These are phyloP conservation scores for Lepisosteus osseus DNA, from an alignment of 2,113 vertebrate genomes.

Conservation along the genomic window DNA sequence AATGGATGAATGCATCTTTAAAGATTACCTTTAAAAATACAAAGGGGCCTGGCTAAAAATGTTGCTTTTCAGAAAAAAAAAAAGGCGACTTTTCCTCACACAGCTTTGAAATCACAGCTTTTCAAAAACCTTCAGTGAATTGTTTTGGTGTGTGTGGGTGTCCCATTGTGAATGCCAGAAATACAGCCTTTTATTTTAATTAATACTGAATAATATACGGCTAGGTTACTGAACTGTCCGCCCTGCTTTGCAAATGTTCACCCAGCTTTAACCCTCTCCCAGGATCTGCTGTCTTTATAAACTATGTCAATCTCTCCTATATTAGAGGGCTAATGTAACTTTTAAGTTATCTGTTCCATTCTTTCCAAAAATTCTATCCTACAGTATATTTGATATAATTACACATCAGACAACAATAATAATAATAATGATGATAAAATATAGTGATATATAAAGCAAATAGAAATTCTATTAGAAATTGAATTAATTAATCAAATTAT, in stretches of 20 bases:
- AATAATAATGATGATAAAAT: too few relatives aligned
- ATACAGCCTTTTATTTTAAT: constrained; percentile 7
- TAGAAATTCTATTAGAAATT: too few relatives aligned
- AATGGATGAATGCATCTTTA: not conserved
- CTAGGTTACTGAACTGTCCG: constrained; percentile 9
- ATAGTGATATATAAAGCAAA: too few relatives aligned
- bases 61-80: not conserved
- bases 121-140: not conserved
- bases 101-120: not conserved
- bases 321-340: too few relatives aligned
- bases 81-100: not conserved
- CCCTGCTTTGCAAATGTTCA: not conserved
- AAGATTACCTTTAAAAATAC: not conserved
- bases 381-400: too few relatives aligned
- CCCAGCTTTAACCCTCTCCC: not conserved
- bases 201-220: constrained; percentile 3
- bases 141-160: not conserved
- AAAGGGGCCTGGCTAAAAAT: too few relatives aligned
- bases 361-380: too few relatives aligned
- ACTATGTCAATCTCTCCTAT: too few relatives aligned
- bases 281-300: too few relatives aligned
- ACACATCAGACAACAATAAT: too few relatives aligned
- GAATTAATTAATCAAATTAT: too few relatives aligned
- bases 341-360: too few relatives aligned
- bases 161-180: constrained; percentile 3